Conservation (phyloP, 1,140 invertebrate genomes). For the Leguminivora glycinivorella region DNA sequence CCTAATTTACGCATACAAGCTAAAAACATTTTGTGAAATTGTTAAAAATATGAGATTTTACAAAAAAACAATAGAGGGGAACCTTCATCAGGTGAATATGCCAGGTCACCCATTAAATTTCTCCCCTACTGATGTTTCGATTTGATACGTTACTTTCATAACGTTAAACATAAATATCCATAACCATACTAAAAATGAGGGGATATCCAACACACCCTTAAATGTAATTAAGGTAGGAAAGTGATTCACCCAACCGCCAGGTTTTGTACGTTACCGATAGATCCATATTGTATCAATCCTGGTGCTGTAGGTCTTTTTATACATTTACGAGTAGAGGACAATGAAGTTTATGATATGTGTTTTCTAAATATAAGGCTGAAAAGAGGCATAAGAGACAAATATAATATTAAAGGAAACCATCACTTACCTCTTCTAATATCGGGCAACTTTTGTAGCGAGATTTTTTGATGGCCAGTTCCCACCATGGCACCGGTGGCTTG, state of each 20-base stretch:
- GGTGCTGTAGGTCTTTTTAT: too few relatives aligned
- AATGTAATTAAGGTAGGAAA: constrained; percentile 5
- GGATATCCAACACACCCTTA: constrained; percentile 39
- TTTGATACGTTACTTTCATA: constrained; percentile 43
- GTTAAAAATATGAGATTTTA: not conserved
- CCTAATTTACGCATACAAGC: too few relatives aligned
- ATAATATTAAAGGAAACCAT: constrained; percentile 41
- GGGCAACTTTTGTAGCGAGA: constrained; percentile 86
- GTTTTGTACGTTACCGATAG: not conserved
- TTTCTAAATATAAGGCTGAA: not conserved
- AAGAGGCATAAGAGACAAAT: constrained; percentile 15
- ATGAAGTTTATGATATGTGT: not conserved
- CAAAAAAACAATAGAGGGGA: constrained; percentile 16
- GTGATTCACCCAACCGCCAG: constrained; percentile 1
- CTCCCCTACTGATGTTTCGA: constrained; percentile 42
- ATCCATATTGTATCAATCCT: too few relatives aligned
- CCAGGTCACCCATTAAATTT: constrained; percentile 43
- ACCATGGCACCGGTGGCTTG: constrained; percentile 88
- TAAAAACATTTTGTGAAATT: not conserved
- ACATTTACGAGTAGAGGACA: not conserved
- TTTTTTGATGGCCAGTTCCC: constrained; percentile 89
- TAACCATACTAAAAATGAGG: constrained; percentile 34
- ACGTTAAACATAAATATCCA: constrained; percentile 30
- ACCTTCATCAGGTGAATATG: constrained; percentile 46
- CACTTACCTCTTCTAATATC: constrained; percentile 81